Conservation (phyloP, 30 jellyfish, hydroid and myxozoan species). For the Aurelia aurita region DNA sequence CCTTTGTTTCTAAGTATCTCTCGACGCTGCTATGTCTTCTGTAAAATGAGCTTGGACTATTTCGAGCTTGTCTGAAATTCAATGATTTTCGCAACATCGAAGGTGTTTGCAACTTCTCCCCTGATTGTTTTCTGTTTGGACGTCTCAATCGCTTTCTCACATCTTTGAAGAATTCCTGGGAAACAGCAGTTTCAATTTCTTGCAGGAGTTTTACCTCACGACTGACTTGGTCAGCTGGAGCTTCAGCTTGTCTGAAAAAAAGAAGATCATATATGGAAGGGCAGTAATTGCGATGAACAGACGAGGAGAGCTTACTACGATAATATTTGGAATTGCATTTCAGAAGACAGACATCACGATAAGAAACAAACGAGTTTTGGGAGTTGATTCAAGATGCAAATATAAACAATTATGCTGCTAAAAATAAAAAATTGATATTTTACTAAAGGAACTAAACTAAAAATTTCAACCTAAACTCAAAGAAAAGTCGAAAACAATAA, state of each 20-base stretch:
- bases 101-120: constrained; percentile 62
- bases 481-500: too few relatives aligned
- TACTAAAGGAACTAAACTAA: too few relatives aligned
- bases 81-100: neutral
- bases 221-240: constrained; percentile 70
- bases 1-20: constrained; percentile 69
- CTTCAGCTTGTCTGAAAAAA: constrained; percentile 69
- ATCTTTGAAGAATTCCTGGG: constrained; percentile 84
- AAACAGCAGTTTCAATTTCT: constrained; percentile 89
- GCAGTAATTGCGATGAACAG: too few relatives aligned
- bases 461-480: too few relatives aligned
- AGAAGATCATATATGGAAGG: too few relatives aligned
- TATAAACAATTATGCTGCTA: too few relatives aligned
- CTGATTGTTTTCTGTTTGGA: constrained; percentile 53
- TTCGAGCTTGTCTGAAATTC: neutral
- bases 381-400: too few relatives aligned
- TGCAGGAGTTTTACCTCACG: constrained; percentile 79
- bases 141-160: constrained; percentile 80
- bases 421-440: too few relatives aligned
- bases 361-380: too few relatives aligned
- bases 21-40: constrained; percentile 81
- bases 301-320: too few relatives aligned
- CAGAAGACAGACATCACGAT: too few relatives aligned
- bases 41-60: constrained; percentile 1
- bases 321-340: too few relatives aligned